Base-by-base conservation (phyloP, 2,113 vertebrate genomes). In the Haplotaxodon microlepis region DNA sequence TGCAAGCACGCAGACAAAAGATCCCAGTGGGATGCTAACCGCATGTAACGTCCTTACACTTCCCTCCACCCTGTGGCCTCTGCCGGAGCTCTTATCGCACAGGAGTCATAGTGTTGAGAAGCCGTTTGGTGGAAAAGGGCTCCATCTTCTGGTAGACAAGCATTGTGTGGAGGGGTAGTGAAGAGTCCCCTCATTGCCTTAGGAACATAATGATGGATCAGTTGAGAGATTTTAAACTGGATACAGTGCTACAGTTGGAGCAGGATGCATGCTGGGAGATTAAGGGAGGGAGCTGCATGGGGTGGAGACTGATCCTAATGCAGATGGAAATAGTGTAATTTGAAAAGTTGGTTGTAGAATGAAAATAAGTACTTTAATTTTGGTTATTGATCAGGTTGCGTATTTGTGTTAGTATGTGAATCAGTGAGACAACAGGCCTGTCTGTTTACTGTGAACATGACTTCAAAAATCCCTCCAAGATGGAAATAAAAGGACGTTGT, bases 1-100 rank as follows among this genome's bases (percentile, higher is more conserved):
- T 86, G 79, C 85, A 54, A 88, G 86, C 89, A 84, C 69, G 57
- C 69, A 91, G 85, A 96, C 95, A 96, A 95, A 95, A 91, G 91
- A 88, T 51, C 92, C 90, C 91, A 92, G 88, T 91, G 84, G 93
- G 93, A 82, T 40, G 11, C 71, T 84, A 90, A 95, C 89, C 84
- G 86, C 89, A 54, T 86, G 71, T 83, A 94, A 93, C 93, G 83
- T 92, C 84, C 88, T 88, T 87, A 86, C 69, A 90, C 84, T 40
- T 88, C 86, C 84, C 71, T 27, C 56, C 80, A 17, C 86, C 45
- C 84, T 88, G 82, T n/a, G 9, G 81, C 19, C 11, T 82, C 57
- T 81, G 12, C 54, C 54, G 5, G 7, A 80, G 79, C 42, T 76
- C 19, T 36, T 5, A 8, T 2, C 2, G n/a, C 29, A 59, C 16